Base-by-base conservation (phyloP, 1,140 invertebrate species). In the Delia radicum region DNA sequence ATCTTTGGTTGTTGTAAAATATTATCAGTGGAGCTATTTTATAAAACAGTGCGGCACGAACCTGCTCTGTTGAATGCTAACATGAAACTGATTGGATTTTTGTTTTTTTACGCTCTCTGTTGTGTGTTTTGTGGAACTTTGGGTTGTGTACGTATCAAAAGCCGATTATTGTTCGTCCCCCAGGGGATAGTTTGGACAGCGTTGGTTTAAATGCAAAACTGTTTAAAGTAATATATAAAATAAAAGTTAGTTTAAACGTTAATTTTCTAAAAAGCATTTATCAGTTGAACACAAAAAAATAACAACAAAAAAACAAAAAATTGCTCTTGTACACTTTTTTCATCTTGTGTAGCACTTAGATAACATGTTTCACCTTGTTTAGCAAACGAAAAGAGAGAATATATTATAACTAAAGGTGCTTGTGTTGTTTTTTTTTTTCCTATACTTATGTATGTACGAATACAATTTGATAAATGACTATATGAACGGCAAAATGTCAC, bases 401-500 rank as follows among this genome's bases (percentile, higher is more conserved):
- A n/a, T n/a, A n/a, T n/a, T n/a, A n/a, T 24, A 37, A 27, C 65
- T 21, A n/a, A 69, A 69, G 65, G 65, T 33, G 48, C n/a, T n/a
- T n/a, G n/a, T n/a, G n/a, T n/a, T n/a, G n/a, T n/a, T n/a, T n/a
- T n/a, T n/a, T n/a, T n/a, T n/a, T n/a, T n/a, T n/a, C n/a, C n/a
- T n/a, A n/a, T n/a, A n/a, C n/a, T n/a, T n/a, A n/a, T n/a, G 2
- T 18, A 48, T 2, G 6, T 1, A 48, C 15, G 8, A n/a, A 55
- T 18, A 42, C 65, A 33, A 2, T 37, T 37, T 69, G 65, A 69
- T 69, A 69, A 69, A 69, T 69, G 65, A 69, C 65, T 37, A 24
- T 69, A 69, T 69, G 65, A 69, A 69, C 65, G 37, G 65, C 65
- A 69, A 69, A 69, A 69, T 69, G 65, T 69, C 65, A 69, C 31